Evolutionary conservation across 2,888 invertebrate genomes (phyloP), one percentile per base, ranked within the genome.

Genomic region (Stomorhina lunata): DNA sequence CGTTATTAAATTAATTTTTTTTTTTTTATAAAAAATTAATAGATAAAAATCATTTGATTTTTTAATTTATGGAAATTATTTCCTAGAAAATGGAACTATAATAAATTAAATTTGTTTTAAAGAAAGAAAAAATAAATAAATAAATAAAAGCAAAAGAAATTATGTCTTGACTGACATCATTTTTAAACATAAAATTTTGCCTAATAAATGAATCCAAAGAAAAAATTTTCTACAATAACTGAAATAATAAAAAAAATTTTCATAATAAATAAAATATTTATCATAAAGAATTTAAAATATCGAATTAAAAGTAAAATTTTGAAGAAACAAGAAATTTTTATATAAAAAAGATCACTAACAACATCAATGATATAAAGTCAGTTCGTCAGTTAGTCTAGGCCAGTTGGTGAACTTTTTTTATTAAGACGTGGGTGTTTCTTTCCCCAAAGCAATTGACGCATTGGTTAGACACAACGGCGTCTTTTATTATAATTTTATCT

Each of bases 381-480:
- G 17, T n/a, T 55, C 15, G 22, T 9, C 68, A 5, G 20, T 4
- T 10, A 4, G 32, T 59, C n/a, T 37, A 4, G 25, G 27, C 5
- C 50, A 61, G 48, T 20, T 4, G 20, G 20, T 34, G 32, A n/a
- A n/a, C n/a, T n/a, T n/a, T 75, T 45, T 66, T 17, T 37, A 22
- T 17, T 3, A 29, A 12, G 50, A 63, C 27, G 63, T 55, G 34
- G 68, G 81, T 66, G 76, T 48, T n/a, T 50, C 29, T 25, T 55
- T 71, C 27, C n/a, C 20, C 7, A 81, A 75, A 29, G 68, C 40
- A 78, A 73, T 73, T 81, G 73, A 81, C 81, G 69, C 77, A 78
- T 57, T 71, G 63, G 78, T 81, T 73, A 81, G 81, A 81, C 81
- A 78, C 32, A 32, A 73, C 48, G 81, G 81, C 81, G 81, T 77